Conservation (phyloP, 1,140 invertebrate genomes). For the Heliconius hewitsoni region DNA sequence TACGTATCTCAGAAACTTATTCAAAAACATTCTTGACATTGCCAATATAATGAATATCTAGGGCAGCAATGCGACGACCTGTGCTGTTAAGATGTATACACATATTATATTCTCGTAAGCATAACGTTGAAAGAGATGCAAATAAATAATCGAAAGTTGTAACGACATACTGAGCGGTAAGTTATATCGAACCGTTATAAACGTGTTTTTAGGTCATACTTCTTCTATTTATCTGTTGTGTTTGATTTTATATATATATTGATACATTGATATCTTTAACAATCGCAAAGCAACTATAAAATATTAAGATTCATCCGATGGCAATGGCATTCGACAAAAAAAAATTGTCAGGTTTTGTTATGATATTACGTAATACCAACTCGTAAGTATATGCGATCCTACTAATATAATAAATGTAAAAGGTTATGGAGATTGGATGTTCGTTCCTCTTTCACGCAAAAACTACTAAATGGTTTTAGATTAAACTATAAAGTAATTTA, state of each 20-base stretch:
- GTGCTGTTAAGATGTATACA: conserved; percentile 15
- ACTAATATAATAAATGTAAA: too few relatives aligned
- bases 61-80: conserved; percentile 23
- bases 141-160: conserved; percentile 43
- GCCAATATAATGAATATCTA: conserved; percentile 24
- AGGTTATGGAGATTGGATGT: too few relatives aligned
- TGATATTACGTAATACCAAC: too few relatives aligned
- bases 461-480: too few relatives aligned
- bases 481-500: too few relatives aligned
- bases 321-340: too few relatives aligned
- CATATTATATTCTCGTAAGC: conserved; percentile 8
- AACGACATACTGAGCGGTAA: conserved; percentile 25
- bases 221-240: conserved; percentile 14
- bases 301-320: too few relatives aligned
- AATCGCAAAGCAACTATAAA: too few relatives aligned
- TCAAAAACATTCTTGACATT: conserved; percentile 35
- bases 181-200: conserved; percentile 38
- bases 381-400: too few relatives aligned
- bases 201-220: conserved; percentile 37
- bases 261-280: not conserved
- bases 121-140: conserved; percentile 8
- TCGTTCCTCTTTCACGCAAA: too few relatives aligned
- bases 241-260: not conserved
- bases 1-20: not conserved
- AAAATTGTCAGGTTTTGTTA: too few relatives aligned